Evolutionary conservation across 2,113 vertebrate genomes (phyloP), one percentile per base, ranked within the genome.

Genomic region (Cheilinus undulatus): DNA sequence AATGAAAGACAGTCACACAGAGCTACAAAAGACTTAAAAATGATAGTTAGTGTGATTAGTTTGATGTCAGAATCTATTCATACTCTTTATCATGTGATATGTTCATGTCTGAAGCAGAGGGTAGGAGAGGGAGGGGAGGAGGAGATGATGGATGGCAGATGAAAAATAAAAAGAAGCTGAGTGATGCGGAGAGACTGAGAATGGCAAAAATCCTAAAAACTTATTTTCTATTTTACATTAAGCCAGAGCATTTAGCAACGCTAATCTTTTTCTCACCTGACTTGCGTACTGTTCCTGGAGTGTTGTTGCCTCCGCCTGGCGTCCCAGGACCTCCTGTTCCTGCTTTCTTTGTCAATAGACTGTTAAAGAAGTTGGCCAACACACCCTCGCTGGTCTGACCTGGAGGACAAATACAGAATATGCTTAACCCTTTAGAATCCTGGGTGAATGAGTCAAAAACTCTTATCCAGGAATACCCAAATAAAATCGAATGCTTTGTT

Each of bases 311-410:
- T 22, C 94, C 92, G 5, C 90, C 93, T 38, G 92, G 88, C 43
- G 95, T 87, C 51, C 95, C 93, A 0, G 95, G 92, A 1, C 94
- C 94, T 5, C 96, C 95, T 38, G 96, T 95, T 12, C 97, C 97
- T 3, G 97, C 96, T 93, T 99, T 99, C 90, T 99, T 99, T 84
- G 95, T 99, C 89, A 99, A 88, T 77, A 99, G 94, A 78, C 97
- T 99, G 85, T 99, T 99, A 87, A 99, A 99, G 93, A 99, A 99
- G 85, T 99, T 99, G 60, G 97, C 97, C 87, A 99, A 91, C 61
- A 99, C 98, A 5, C 98, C 98, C 93, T 99, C 98, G 40, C 96
- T 99, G 69, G 97, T 98, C 85, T 98, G 97, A 93, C 98, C 97
- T 92, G 95, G 92, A 97, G 80, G 26, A 84, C 3, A 48, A 46